These are phyloP conservation scores for Sturmia bella DNA, from an alignment of 2,888 invertebrate genomes.

Conservation along the genomic window DNA sequence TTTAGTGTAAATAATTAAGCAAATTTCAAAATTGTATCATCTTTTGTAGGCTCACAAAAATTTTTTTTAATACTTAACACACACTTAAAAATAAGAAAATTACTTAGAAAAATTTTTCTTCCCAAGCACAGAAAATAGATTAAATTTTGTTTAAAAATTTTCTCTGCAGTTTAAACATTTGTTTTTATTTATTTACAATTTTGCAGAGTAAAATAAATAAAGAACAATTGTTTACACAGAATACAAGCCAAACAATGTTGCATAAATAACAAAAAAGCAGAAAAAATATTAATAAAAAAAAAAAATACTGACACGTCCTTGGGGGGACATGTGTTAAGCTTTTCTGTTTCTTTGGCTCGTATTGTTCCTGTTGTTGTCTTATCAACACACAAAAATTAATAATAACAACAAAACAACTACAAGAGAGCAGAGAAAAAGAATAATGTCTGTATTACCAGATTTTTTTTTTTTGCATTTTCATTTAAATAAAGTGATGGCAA, in stretches of 20 bases:
- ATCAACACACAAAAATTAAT: constrained; percentile 45
- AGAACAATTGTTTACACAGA: not conserved
- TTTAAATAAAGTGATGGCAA: constrained; percentile 53
- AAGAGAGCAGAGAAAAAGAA: constrained; percentile 7
- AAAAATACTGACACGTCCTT: constrained; percentile 58
- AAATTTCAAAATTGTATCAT: too few species aligned
- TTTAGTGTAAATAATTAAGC: too few species aligned
- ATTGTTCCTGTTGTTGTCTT: constrained; percentile 36
- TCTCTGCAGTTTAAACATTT: not conserved
- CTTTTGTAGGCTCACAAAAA: too few species aligned
- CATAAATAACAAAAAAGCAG: constrained; percentile 11
- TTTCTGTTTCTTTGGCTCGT: constrained; percentile 1
- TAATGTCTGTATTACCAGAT: constrained; percentile 12
- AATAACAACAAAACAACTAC: constrained; percentile 7
- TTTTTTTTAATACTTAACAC: too few species aligned
- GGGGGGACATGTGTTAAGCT: constrained; percentile 60
- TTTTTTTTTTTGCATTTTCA: constrained; percentile 35
- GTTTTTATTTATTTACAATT: constrained; percentile 21
- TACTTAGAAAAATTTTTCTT: too few species aligned
- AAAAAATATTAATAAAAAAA: constrained; percentile 23
- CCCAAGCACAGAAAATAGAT: too few species aligned
- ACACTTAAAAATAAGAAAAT: too few species aligned
- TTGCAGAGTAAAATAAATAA: constrained; percentile 3
- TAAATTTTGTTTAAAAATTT: not conserved
- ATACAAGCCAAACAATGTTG: constrained; percentile 4